Conservation (phyloP, 2,797 vertebrate genomes). For the Macropus fuliginosus region DNA sequence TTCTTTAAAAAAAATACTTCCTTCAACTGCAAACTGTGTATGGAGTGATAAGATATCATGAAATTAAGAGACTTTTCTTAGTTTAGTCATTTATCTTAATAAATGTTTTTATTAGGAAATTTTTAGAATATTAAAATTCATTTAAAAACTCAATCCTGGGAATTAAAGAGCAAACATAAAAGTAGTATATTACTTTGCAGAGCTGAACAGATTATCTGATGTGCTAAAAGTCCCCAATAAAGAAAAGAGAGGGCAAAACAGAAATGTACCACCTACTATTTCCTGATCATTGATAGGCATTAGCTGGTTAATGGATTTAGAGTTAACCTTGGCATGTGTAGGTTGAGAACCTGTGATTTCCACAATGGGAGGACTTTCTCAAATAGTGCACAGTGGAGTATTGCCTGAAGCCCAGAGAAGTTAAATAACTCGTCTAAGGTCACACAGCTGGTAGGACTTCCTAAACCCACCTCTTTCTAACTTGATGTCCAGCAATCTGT, state of each 20-base stretch:
- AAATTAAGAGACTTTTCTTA: background rate
- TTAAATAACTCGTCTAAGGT: background rate
- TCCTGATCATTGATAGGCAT: background rate
- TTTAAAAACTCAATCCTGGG: background rate
- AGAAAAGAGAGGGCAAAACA: background rate
- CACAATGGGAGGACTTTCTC: background rate
- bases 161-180: background rate
- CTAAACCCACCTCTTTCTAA: background rate
- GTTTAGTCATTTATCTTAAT: background rate
- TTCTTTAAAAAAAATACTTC: background rate
- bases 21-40: background rate
- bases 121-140: background rate
- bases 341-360: background rate
- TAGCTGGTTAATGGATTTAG: background rate
- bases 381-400: background rate
- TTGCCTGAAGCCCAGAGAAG: background rate
- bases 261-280: background rate
- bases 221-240: background rate
- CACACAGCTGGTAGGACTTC: background rate
- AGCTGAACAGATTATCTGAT: background rate
- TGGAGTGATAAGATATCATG: background rate
- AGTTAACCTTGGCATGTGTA: background rate
- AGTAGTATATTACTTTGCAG: background rate
- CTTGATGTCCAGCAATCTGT: background rate
- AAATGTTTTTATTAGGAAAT: background rate